These are phyloP conservation scores for Patella depressa DNA, from an alignment of 2,888 invertebrate species.

Conservation along the genomic window DNA sequence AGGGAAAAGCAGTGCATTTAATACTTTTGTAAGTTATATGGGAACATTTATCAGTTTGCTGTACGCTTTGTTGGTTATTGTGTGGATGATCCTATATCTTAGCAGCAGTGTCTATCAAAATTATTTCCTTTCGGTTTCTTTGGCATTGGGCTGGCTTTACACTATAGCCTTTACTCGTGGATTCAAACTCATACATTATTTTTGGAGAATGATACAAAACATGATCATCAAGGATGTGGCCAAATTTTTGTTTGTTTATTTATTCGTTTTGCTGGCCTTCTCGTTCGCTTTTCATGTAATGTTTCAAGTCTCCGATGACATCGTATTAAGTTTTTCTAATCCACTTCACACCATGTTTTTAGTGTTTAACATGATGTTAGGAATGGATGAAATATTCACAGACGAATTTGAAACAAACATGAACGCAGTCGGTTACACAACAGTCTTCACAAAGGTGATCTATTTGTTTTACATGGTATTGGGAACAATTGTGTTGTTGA, in stretches of 20 bases:
- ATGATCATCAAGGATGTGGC: conserved; percentile 66
- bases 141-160: conserved; percentile 66
- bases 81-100: conserved; percentile 57
- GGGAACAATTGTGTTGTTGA: conserved; percentile 59
- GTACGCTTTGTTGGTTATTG: conserved; percentile 52
- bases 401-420: conserved; percentile 50
- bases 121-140: conserved; percentile 58
- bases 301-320: conserved; percentile 51
- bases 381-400: conserved; percentile 60
- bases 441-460: conserved; percentile 50
- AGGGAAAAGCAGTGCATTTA: neutral
- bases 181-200: conserved; percentile 65
- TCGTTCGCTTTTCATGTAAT: conserved; percentile 63
- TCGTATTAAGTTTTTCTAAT: conserved; percentile 45
- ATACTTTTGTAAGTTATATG: conserved; percentile 30
- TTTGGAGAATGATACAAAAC: conserved; percentile 65
- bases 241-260: conserved; percentile 64
- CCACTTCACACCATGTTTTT: conserved; percentile 60
- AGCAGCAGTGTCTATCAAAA: conserved; percentile 48
- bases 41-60: conserved; percentile 37
- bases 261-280: conserved; percentile 66
- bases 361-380: conserved; percentile 68
- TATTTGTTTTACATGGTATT: conserved; percentile 65
- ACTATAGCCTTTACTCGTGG: conserved; percentile 67
- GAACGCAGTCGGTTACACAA: conserved; percentile 40